These are phyloP conservation scores for Aleiodes sp. DNA, from an alignment of 1,140 invertebrate species.

Conservation along the genomic window DNA sequence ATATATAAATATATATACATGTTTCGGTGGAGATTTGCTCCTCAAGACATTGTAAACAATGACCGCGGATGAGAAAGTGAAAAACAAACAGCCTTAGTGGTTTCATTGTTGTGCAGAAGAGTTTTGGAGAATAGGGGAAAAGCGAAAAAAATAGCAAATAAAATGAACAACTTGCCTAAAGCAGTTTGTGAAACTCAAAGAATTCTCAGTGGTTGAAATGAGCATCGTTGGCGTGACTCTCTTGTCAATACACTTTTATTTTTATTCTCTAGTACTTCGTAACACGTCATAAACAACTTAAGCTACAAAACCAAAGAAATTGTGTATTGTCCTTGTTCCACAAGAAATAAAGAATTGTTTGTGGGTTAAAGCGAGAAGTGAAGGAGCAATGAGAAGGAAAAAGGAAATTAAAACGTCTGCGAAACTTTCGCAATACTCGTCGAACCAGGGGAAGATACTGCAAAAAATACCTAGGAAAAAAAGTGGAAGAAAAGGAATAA, in stretches of 20 bases:
- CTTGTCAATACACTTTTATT: no score
- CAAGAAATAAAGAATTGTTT: not conserved
- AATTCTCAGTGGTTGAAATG: not conserved
- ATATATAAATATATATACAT: no score
- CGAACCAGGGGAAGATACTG: not conserved
- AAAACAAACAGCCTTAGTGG: no score
- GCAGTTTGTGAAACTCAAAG: conserved; percentile 10
- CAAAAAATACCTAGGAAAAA: not conserved
- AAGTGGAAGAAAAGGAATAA: not conserved
- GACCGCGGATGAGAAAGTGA: no score
- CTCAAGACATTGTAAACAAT: no score
- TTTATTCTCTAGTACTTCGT: conserved; percentile 8
- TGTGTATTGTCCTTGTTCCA: not conserved
- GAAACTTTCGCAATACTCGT: conserved; percentile 48
- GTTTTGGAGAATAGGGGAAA: no score
- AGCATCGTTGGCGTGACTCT: conserved; percentile 15
- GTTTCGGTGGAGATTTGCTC: no score
- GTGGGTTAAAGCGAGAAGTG: conserved; percentile 4
- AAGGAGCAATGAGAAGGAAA: conserved; percentile 34
- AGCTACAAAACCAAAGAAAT: not conserved
- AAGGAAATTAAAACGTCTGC: conserved; percentile 62
- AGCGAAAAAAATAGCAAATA: not conserved
- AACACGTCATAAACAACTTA: conserved; percentile 15
- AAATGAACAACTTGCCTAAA: not conserved
- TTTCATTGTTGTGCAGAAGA: no score